Evolutionary conservation across 1,140 invertebrate species (phyloP).

Genomic region (Drosophila oshimai): DNA sequence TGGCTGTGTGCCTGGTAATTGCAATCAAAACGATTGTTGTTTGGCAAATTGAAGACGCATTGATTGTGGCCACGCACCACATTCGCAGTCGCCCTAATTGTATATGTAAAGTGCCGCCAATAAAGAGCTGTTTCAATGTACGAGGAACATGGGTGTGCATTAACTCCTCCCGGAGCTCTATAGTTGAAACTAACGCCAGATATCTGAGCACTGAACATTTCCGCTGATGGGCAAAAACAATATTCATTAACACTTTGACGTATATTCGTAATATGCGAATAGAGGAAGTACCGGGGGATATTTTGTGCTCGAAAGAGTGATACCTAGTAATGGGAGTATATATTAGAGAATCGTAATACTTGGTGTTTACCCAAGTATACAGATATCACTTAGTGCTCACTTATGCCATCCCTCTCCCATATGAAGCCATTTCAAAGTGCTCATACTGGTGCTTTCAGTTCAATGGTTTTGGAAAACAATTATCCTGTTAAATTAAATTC

Average conservation of each 20-base stretch:
- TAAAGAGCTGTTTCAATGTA: constrained; percentile 1
- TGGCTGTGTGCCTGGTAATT: constrained; percentile 43
- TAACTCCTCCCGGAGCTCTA: neutral
- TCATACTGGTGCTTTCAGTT: too few relatives aligned
- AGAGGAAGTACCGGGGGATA: neutral
- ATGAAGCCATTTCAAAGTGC: too few relatives aligned
- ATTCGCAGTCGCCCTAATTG: constrained; percentile 47
- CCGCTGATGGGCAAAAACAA: constrained; percentile 25
- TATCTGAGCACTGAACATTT: constrained; percentile 16
- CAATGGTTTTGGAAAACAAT: neutral
- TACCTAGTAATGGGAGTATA: neutral
- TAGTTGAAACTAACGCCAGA: constrained; percentile 8
- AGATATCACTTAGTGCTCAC: too few relatives aligned
- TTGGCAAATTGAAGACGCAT: constrained; percentile 56
- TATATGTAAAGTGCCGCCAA: constrained; percentile 43
- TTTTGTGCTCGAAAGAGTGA: neutral
- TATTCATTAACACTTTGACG: constrained; percentile 49
- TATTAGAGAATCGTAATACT: too few relatives aligned
- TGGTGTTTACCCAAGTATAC: too few relatives aligned
- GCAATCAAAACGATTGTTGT: constrained; percentile 70
- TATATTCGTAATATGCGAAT: neutral
- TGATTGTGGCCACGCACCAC: constrained; percentile 28
- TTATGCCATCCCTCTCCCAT: too few relatives aligned
- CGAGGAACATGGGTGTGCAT: constrained; percentile 9
- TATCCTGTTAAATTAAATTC: constrained; percentile 10